Percentiles rank a stretch among this genome's conserved stretches.
Evolutionary conservation across 2,888 invertebrate species (phyloP).

Genomic region (Meghimatium bilineatum): DNA sequence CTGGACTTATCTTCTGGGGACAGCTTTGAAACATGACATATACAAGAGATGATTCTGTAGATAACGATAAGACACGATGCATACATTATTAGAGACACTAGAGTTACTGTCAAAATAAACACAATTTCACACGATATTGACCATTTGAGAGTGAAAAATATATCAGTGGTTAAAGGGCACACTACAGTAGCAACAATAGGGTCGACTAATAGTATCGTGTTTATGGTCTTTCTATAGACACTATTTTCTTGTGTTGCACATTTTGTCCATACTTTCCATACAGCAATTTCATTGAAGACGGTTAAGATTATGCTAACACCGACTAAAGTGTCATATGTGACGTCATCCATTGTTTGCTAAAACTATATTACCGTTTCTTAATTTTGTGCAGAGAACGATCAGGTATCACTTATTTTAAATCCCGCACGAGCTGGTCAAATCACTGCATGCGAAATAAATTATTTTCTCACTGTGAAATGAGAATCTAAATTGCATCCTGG

Average conservation of each 20-base stretch:
- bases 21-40: neutral
- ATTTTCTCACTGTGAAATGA: too few species aligned
- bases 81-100: conserved; percentile 2
- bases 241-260: neutral
- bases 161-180: conserved; percentile 26
- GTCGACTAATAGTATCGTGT: neutral
- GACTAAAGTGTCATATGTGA: neutral
- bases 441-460: too few species aligned
- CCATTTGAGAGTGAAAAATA: conserved; percentile 24
- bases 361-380: neutral
- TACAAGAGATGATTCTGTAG: neutral
- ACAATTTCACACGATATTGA: conserved; percentile 1
- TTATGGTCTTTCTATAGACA: neutral
- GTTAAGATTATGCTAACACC: neutral
- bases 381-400: too few species aligned
- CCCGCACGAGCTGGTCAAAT: too few species aligned
- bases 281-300: neutral
- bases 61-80: neutral
- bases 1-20: neutral
- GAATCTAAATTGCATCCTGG: too few species aligned
- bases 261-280: conserved; percentile 9
- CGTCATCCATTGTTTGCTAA: neutral
- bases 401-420: too few species aligned
- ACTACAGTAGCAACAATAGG: conserved; percentile 24
- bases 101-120: neutral